Percentiles rank a stretch among this genome's conserved stretches.
phyloP scores from a whole-genome alignment of 2,888 invertebrate genomes.

The Allygus modestus region DNA sequence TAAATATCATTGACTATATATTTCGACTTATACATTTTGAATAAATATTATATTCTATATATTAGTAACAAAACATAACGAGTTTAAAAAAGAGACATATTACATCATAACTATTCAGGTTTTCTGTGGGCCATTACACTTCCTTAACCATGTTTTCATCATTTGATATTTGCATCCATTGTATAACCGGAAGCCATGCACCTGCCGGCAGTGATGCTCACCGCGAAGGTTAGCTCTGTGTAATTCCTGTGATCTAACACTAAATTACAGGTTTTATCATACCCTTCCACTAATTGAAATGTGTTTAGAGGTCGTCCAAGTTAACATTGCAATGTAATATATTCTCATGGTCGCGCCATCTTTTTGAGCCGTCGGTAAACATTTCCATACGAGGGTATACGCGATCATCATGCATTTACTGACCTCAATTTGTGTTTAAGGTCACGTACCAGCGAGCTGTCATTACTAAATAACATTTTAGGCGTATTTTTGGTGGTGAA shows the following conservation, averaged over 20 bases:
- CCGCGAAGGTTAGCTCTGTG: conserved; percentile 9
- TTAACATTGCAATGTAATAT: conserved; percentile 31
- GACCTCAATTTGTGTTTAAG: background rate
- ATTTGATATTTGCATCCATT: too few species aligned
- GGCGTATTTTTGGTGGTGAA: background rate
- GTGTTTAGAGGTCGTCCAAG: conserved; percentile 20
- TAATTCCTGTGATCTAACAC: conserved; percentile 30
- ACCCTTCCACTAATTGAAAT: conserved; percentile 37
- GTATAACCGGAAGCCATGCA: conserved; percentile 15
- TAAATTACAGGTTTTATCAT: conserved; percentile 28
- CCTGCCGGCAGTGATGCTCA: conserved; percentile 4
- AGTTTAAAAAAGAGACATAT: too few species aligned
- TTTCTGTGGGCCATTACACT: too few species aligned
- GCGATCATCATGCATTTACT: background rate
- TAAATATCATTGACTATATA: too few species aligned
- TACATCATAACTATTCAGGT: too few species aligned
- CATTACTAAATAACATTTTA: background rate
- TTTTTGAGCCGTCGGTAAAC: background rate
- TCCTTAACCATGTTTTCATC: too few species aligned
- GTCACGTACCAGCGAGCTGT: background rate
- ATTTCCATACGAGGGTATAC: background rate
- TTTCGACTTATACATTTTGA: too few species aligned
- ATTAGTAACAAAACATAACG: too few species aligned
- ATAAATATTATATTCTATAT: too few species aligned
- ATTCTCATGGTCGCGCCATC: conserved; percentile 7